Base-by-base conservation (phyloP, 2,888 invertebrate genomes). In the Eurytoma californica region DNA sequence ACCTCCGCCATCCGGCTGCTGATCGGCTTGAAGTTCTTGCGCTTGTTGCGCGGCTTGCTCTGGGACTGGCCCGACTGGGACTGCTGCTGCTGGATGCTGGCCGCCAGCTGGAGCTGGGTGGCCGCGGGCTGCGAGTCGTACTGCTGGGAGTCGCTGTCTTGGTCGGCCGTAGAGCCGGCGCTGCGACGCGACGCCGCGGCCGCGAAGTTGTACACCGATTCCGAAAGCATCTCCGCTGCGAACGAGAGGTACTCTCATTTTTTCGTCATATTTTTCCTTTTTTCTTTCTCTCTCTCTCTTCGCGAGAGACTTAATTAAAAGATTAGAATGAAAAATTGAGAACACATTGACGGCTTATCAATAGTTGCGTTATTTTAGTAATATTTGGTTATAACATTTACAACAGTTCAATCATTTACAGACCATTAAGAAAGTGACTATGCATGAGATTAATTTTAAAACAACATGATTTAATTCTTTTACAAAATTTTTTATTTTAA, bases 11-110 rank as follows among this genome's bases (percentile, higher is more conserved):
- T 90, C 87, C 91, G 85, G 90, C 90, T 90, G 84, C 86, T 90
- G 84, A 90, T 90, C 60, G 90, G 90, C 81, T 90, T 89, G 82
- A 90, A 92, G 85, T 92, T 92, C 83, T 92, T 92, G 72, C 92
- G 88, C 84, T 92, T 92, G 87, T 92, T 92, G 13, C 91, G 90
- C 77, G 90, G 90, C 79, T 90, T 90, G 13, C 83, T 88, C 87
- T 80, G 87, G 86, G 87, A 87, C 82, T 86, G 83, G 83, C 87
- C 86, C 74, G 51, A 30, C 70, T 80, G 47, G 66, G 60, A 16
- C 66, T 49, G 12, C 13, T 14, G 55, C 72, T 75, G 75, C 77
- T 79, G 79, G n/a, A 82, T 77, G 28, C 79, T 82, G 12, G 81
- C 79, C 4, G 81, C 81, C 3, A 82, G 73, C 65, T 82, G 79